These are phyloP conservation scores for Columba livia DNA, from an alignment of 2,113 vertebrate species.

Conservation along the genomic window DNA sequence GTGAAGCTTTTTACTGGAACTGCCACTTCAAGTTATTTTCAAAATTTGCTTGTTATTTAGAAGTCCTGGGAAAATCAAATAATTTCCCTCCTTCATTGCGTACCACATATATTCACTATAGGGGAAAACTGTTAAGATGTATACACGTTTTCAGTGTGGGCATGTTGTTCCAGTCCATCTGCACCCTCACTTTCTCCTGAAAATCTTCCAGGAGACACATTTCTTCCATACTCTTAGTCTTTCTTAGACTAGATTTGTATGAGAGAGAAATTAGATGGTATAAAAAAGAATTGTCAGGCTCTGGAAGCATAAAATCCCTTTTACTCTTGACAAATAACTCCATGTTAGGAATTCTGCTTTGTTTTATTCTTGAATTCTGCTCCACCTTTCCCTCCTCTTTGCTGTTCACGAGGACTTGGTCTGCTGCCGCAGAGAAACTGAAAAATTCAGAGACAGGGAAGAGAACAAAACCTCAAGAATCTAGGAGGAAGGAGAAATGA, in stretches of 20 bases:
- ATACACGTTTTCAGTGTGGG: not conserved
- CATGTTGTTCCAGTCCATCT: not conserved
- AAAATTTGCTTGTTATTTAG: not conserved
- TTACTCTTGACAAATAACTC: not conserved
- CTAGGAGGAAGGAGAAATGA: not conserved
- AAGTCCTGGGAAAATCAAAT: not conserved
- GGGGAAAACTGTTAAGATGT: not conserved
- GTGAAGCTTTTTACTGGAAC: not conserved
- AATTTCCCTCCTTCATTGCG: fast-evolving
- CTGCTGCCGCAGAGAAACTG: not conserved
- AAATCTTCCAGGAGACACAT: no score
- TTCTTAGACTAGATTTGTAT: not conserved
- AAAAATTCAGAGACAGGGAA: not conserved
- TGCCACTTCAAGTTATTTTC: not conserved
- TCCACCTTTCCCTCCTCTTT: not conserved
- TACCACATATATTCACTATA: not conserved
- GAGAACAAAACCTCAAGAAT: constrained; percentile 1
- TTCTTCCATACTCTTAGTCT: not conserved
- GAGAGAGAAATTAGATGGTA: not conserved
- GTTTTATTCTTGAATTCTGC: not conserved
- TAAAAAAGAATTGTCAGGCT: not conserved
- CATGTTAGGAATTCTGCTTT: not conserved
- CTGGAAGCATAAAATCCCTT: not conserved
- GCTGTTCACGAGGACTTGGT: not conserved
- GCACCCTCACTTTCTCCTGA: not conserved